Conservation (phyloP, 2,113 vertebrate genomes). For the Chionomys nivalis region DNA sequence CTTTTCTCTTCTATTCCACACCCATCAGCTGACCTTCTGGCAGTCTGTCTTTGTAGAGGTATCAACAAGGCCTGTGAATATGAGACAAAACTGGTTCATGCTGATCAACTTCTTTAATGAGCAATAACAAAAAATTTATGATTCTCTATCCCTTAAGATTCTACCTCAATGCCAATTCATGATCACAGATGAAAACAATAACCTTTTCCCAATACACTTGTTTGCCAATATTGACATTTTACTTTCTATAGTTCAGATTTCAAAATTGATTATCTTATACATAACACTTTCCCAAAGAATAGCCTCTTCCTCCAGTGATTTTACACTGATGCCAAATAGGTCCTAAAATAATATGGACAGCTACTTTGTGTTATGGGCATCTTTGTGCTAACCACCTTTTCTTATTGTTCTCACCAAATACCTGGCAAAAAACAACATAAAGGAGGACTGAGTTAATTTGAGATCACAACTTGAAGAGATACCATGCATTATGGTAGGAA, state of each 20-base stretch:
- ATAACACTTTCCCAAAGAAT: not conserved
- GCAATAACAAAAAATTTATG: not conserved
- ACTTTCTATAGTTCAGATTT: constrained; percentile 37
- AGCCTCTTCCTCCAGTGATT: not conserved
- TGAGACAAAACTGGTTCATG: not conserved
- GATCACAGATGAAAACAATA: constrained; percentile 1
- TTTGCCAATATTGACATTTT: constrained; percentile 29
- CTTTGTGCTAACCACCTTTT: not conserved
- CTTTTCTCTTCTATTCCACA: not conserved
- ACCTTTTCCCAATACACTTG: constrained; percentile 38
- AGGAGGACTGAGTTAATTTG: not conserved
- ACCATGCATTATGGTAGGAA: not conserved
- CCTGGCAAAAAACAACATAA: not conserved
- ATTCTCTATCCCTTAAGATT: constrained; percentile 10
- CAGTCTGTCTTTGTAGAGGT: not conserved
- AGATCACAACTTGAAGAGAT: not conserved
- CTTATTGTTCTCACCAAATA: not conserved
- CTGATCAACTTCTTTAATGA: not conserved
- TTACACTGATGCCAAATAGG: not conserved
- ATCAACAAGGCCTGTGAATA: not conserved
- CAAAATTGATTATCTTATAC: constrained; percentile 46
- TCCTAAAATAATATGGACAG: constrained; percentile 19
- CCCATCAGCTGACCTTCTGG: not conserved
- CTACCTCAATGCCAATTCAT: constrained; percentile 14
- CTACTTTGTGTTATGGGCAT: not conserved